Evolutionary conservation across 2,797 vertebrate species (phyloP).

Genomic region (Chaenodraco wilsoni): DNA sequence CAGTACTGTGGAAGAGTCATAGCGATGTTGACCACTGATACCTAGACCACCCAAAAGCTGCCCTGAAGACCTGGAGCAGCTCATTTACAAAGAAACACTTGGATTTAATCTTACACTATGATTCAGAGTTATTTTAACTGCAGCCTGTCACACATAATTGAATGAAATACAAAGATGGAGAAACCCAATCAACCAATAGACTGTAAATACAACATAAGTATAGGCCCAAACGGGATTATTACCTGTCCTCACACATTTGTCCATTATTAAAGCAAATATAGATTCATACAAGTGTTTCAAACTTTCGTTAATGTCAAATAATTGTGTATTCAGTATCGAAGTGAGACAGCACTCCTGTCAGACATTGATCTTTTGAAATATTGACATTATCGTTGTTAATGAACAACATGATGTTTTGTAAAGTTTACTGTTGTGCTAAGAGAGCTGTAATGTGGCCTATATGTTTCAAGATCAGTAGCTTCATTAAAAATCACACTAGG

Average conservation of each 20-base stretch:
- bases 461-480: background rate
- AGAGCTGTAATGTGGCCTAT: background rate
- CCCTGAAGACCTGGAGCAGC: background rate
- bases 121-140: background rate
- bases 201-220: background rate
- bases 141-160: background rate
- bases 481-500: background rate
- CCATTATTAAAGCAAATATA: background rate
- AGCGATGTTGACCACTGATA: constrained; percentile 12
- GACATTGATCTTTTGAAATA: constrained; percentile 1
- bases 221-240: background rate
- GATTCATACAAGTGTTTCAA: background rate
- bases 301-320: background rate
- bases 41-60: background rate
- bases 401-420: background rate
- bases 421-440: background rate
- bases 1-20: background rate
- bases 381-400: background rate
- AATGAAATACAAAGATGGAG: background rate
- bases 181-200: background rate
- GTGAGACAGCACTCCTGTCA: background rate
- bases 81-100: background rate
- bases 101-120: background rate
- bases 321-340: background rate
- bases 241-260: background rate